Base-by-base conservation (phyloP, 1,140 invertebrate genomes). In the Condylostylus longicornis region DNA sequence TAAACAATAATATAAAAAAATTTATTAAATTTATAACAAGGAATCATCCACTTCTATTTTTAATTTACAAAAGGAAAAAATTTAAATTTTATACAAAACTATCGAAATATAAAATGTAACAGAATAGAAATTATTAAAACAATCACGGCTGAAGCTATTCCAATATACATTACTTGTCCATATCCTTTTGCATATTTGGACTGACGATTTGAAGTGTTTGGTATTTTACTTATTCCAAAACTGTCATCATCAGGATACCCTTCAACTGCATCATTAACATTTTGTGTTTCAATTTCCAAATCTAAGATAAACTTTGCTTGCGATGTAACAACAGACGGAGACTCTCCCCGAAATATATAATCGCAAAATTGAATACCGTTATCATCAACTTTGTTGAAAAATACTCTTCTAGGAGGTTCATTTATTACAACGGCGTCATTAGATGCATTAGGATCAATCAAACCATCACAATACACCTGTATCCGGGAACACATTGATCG, bases 401-500 rank as follows among this genome's bases (percentile, higher is more conserved):
- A 61, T 4, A 61, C 50, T 12, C 58, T 40, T 2, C 57, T 35
- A 0, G 58, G 58, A 12, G 54, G 58, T 39, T 56, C 54, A 18
- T 47, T 54, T 4, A 59, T 50, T 38, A 54, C 53, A 10, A 54
- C 19, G 1, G 41, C 49, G 21, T 54, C 54, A 28, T 43, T 53
- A 22, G 33, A 45, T 9, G 51, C 47, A 38, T 56, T 47, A 0
- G 49, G 45, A 43, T 54, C 51, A n/a, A 53, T 54, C 2, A 59
- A 43, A 12, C 58, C 54, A 37, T 61, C 58, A 30, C 53, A 58
- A 30, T 59, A 60, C 18, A 61, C 51, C 37, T 59, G 58, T 12
- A 59, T 51, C 17, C 58, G 47, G 15, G 56, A 50, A 9, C 54
- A 44, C 21, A 61, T 18, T 19, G 58, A 61, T 12, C 58, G 53